Conservation (phyloP, 2,888 invertebrate species). For the Dysmachus trigonus region DNA sequence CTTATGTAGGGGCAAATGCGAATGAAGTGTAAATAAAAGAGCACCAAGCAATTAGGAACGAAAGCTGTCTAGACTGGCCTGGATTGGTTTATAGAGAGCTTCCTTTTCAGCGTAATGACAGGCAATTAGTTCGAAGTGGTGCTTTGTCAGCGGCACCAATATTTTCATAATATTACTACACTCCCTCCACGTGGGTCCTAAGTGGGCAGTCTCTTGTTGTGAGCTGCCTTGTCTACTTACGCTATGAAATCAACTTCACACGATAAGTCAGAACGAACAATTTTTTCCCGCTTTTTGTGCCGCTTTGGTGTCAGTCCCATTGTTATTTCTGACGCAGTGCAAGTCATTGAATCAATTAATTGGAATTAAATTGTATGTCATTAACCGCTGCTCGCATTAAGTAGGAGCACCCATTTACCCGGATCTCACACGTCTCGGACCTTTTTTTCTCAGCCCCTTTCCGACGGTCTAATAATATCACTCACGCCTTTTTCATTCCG, state of each 20-base stretch:
- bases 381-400: constrained; percentile 45
- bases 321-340: constrained; percentile 47
- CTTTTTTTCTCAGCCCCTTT: neutral
- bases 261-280: constrained; percentile 4
- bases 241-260: constrained; percentile 26
- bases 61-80: neutral
- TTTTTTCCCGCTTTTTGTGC: neutral
- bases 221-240: neutral
- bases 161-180: constrained; percentile 47
- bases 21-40: neutral
- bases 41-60: neutral
- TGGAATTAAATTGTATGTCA: constrained; percentile 53
- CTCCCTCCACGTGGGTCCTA: neutral
- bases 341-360: constrained; percentile 54
- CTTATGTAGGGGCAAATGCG: neutral
- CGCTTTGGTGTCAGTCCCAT: constrained; percentile 32
- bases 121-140: constrained; percentile 55
- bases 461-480: constrained; percentile 25
- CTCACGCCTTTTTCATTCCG: neutral
- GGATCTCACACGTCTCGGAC: neutral
- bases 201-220: neutral
- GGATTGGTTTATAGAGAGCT: neutral
- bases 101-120: constrained; percentile 51
- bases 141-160: constrained; percentile 53
- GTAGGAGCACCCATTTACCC: constrained; percentile 33